Conservation (phyloP, 2,113 vertebrate genomes). For the Nanger granti region DNA sequence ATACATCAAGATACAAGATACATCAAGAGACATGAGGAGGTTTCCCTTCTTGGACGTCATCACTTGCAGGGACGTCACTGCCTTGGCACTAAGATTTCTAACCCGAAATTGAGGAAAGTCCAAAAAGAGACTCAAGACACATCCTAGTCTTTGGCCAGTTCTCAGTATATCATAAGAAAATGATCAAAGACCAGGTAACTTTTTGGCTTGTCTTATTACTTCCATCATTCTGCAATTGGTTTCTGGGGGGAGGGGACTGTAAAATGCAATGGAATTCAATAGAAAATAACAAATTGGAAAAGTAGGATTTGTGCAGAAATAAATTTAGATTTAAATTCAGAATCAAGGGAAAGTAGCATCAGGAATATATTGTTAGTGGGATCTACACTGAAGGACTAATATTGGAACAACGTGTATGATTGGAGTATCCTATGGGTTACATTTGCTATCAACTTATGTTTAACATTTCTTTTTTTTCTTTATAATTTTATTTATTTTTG, state of each 20-base stretch:
- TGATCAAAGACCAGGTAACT: slow-evolving; percentile 41
- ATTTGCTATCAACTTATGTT: background rate
- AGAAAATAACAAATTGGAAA: background rate
- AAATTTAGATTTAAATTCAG: background rate
- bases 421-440: background rate
- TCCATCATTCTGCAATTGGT: background rate
- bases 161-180: background rate
- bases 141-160: background rate
- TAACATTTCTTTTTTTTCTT: background rate
- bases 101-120: background rate
- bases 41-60: background rate
- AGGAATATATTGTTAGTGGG: background rate
- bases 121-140: background rate
- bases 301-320: background rate
- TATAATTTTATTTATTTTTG: background rate
- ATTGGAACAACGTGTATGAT: background rate
- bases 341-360: background rate
- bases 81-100: background rate
- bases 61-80: background rate
- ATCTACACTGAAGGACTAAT: background rate
- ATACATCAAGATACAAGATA: background rate
- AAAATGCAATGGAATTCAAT: background rate
- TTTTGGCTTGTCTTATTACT: background rate
- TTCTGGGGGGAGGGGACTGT: background rate
- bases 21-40: background rate